Percentiles rank a stretch among this genome's conserved stretches.
Conservation (phyloP, 1,140 invertebrate species). For the Ceratosolen solmsi region DNA sequence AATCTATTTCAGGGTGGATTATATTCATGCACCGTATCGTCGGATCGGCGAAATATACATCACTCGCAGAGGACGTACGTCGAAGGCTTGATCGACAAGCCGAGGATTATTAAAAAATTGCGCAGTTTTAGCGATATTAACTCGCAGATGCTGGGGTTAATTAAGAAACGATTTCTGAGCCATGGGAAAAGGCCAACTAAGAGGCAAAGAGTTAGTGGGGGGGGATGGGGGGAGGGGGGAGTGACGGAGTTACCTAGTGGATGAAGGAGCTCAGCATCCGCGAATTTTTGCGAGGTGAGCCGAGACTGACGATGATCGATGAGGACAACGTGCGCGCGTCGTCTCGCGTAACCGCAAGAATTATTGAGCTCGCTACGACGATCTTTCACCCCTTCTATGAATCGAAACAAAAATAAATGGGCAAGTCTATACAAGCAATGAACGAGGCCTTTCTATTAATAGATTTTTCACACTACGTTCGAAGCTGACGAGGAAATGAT, state of each 20-base stretch:
- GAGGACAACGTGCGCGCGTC: conserved; percentile 51
- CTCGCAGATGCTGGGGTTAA: conserved; percentile 57
- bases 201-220: not conserved
- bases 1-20: conserved; percentile 7
- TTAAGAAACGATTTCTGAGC: conserved; percentile 64
- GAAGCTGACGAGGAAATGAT: conserved; percentile 17
- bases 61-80: not conserved
- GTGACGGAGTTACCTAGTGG: conserved; percentile 31
- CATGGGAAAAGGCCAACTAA: conserved; percentile 5
- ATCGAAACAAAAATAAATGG: conserved; percentile 16
- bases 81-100: conserved; percentile 45
- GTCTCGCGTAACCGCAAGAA: conserved; percentile 51
- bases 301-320: conserved; percentile 68
- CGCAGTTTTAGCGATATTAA: conserved; percentile 39
- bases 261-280: conserved; percentile 13
- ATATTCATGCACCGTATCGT: not conserved
- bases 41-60: not conserved
- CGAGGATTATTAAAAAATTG: conserved; percentile 46
- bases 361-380: conserved; percentile 53
- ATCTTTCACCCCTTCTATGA: conserved; percentile 38
- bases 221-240: conserved; percentile 32
- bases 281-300: conserved; percentile 57
- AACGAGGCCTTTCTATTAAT: conserved; percentile 21
- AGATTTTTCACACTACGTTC: conserved; percentile 1
- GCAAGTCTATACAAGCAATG: not conserved